A percentile compares a stretch with the other conserved stretches of the same genome.
These are phyloP conservation scores for Lasioglossum malachurum DNA, from an alignment of 2,888 invertebrate species.

Conservation along the genomic window DNA sequence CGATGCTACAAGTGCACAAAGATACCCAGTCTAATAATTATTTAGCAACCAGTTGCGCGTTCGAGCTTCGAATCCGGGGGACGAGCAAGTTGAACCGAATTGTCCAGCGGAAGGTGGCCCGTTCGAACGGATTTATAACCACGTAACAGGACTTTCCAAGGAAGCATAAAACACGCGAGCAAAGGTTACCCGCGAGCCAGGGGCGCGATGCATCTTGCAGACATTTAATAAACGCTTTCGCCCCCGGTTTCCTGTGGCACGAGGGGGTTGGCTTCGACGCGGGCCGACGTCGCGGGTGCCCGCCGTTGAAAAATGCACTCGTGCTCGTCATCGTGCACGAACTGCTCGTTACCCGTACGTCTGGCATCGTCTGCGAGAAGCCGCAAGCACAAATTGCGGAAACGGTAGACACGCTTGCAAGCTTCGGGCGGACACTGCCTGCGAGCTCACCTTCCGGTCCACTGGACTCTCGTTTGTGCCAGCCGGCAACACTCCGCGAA, in stretches of 20 bases:
- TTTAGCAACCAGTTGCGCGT: not conserved
- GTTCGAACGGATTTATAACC: not conserved
- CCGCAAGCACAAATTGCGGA: constrained; percentile 66
- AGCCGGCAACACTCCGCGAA: constrained; percentile 35
- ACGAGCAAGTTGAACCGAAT: not conserved
- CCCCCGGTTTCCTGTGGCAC: constrained; percentile 22
- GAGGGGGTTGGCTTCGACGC: not conserved
- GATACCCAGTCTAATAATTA: too few relatives aligned
- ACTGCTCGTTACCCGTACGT: constrained; percentile 56
- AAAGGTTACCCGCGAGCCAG: not conserved
- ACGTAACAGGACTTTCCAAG: not conserved
- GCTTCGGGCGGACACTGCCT: constrained; percentile 56
- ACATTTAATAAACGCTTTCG: constrained; percentile 56
- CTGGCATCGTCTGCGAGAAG: constrained; percentile 57
- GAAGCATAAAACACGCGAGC: constrained; percentile 7
- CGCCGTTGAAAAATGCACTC: constrained; percentile 50
- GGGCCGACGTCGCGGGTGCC: constrained; percentile 1
- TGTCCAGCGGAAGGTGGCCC: not conserved
- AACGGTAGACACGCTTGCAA: constrained; percentile 63
- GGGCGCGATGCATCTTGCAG: not conserved
- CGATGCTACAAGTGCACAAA: too few relatives aligned
- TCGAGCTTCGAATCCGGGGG: not conserved
- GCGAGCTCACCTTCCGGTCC: constrained; percentile 61
- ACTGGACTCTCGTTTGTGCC: constrained; percentile 66
- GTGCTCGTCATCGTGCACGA: constrained; percentile 57